Evolutionary conservation across 2,888 invertebrate genomes (phyloP), one percentile per base, ranked within the genome.

Genomic region (Rhagonycha fulva): DNA sequence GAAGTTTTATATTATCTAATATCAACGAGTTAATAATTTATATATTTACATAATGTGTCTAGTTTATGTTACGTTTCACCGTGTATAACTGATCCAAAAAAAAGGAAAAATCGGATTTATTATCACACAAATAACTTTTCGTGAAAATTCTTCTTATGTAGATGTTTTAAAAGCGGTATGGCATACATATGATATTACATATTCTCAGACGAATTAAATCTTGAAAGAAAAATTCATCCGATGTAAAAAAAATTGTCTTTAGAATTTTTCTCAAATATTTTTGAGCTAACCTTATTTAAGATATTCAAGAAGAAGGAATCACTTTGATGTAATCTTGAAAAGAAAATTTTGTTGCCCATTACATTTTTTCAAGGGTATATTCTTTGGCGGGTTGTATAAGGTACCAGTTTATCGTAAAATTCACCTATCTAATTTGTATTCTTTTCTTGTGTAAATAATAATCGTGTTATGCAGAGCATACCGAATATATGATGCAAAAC

Each of bases 391-490:
- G 24, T 12, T 63, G 24, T 23, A n/a, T 24, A 63, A n/a, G 63
- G 23, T 63, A 24, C 24, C 63, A 63, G 24, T 24, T 63, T 12
- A 63, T 63, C 63, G 24, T 12, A 12, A 19, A 32, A 32, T 14
- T 63, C 11, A 62, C 19, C 63, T 11, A 63, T 63, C 70, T 76
- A 63, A 62, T 75, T 76, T 26, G 32, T 47, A 76, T 76, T 60
- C 76, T 72, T 60, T 47, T 67, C 66, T 61, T 72, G 67, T 70
- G 28, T 67, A 63, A 72, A 76, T 76, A 76, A 72, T 76, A 76
- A 72, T 63, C 68, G 72, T 72, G 72, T 69, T 63, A 72, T 60
- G 66, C 72, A 66, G 66, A 72, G 23, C 72, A 76, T 28, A 62
- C 60, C 62, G 70, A 70, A 76, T 72, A 76, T 63, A 63, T 63